phyloP scores from a whole-genome alignment of 2,113 vertebrate genomes.

The Caretta caretta region DNA sequence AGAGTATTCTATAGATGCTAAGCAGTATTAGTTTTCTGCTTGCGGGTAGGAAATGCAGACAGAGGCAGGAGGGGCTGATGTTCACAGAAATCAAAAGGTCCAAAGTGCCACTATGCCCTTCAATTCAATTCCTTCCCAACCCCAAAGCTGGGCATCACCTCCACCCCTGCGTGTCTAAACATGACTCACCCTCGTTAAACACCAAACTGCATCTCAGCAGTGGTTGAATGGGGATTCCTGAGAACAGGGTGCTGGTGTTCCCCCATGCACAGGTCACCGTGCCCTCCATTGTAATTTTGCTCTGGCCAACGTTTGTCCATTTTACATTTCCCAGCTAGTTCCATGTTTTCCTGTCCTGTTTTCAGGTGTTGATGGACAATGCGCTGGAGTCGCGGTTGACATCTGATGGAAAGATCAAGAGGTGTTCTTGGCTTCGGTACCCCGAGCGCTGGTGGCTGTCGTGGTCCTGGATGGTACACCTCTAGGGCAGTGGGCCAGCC shows the following conservation, averaged over 20 bases:
- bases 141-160: not conserved
- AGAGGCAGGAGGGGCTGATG: not conserved
- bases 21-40: not conserved
- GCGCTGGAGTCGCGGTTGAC: not conserved
- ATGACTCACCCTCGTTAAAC: not conserved
- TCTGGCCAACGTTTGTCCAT: not conserved
- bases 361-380: not conserved
- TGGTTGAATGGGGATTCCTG: not conserved
- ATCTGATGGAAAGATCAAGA: not conserved
- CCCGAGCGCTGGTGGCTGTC: not conserved
- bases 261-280: not conserved
- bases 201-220: fast-evolving
- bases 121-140: not conserved
- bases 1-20: not conserved
- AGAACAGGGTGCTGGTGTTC: constrained; percentile 4
- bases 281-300: not conserved
- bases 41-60: not conserved
- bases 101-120: not conserved
- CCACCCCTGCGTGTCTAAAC: not conserved
- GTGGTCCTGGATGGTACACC: too few relatives aligned
- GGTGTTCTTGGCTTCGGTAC: not conserved
- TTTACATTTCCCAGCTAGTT: not conserved
- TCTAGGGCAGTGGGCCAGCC: too few relatives aligned
- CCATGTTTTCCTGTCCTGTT: not conserved
- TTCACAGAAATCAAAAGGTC: not conserved